Conservation (phyloP, 2,888 invertebrate species). For the Bimastos eiseni region DNA sequence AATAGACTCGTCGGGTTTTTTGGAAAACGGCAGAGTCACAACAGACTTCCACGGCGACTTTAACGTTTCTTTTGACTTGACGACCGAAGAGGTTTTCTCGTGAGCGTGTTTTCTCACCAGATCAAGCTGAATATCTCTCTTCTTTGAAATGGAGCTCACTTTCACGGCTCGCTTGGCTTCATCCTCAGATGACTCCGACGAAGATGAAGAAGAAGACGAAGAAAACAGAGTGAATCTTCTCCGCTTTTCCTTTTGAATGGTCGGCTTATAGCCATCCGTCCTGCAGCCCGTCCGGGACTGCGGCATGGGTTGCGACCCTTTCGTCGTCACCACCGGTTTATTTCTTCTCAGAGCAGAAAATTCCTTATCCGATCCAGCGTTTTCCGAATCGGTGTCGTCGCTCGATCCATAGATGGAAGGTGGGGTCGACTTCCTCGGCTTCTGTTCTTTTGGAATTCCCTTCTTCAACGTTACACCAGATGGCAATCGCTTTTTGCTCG, state of each 20-base stretch:
- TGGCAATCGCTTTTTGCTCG: background rate
- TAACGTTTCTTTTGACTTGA: background rate
- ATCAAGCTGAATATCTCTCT: background rate
- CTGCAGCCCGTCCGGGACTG: background rate
- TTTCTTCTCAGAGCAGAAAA: background rate
- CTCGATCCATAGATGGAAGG: background rate
- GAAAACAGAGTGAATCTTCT: background rate
- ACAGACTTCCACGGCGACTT: background rate
- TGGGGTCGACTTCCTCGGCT: background rate
- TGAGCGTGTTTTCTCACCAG: background rate
- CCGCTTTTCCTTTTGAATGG: background rate
- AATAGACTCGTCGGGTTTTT: background rate
- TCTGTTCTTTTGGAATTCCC: background rate
- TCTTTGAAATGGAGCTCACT: background rate
- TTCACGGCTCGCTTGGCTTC: background rate
- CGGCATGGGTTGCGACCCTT: background rate
- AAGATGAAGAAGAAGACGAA: background rate
- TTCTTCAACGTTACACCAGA: background rate
- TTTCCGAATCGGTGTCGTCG: background rate
- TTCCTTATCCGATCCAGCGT: background rate
- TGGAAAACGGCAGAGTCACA: background rate
- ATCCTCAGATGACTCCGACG: background rate
- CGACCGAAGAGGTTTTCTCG: background rate
- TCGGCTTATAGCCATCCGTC: background rate
- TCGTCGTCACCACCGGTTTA: background rate